phyloP scores from a whole-genome alignment of 2,888 invertebrate species.

The Matsumyia berberina region DNA sequence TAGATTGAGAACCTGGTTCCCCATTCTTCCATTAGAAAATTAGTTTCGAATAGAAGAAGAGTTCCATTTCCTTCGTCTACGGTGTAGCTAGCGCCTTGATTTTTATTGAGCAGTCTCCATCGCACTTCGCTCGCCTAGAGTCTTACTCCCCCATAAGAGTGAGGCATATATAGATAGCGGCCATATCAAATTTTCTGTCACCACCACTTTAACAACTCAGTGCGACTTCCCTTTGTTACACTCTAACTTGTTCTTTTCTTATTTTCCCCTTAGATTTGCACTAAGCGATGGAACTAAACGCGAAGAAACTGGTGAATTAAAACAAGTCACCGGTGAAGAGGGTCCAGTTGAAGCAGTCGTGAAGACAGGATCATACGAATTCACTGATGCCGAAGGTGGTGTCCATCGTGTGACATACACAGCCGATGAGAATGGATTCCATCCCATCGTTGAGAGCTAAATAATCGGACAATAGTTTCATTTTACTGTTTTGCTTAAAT shows the following conservation, averaged over 20 bases:
- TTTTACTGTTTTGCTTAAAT: constrained; percentile 64
- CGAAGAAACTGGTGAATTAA: constrained; percentile 78
- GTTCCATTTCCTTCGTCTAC: no score
- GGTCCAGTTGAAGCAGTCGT: constrained; percentile 78
- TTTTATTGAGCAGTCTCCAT: no score
- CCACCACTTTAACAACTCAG: no score
- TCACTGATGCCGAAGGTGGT: constrained; percentile 78
- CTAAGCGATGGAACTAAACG: constrained; percentile 78
- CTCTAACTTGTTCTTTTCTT: not conserved
- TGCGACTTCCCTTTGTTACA: no score
- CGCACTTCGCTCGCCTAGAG: no score
- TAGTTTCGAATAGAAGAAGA: no score
- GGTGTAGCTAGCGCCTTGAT: no score
- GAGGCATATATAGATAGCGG: no score
- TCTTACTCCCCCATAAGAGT: no score
- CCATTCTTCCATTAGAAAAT: no score
- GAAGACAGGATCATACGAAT: constrained; percentile 79
- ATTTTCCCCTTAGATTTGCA: constrained; percentile 71
- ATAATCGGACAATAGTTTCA: constrained; percentile 50
- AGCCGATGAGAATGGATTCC: constrained; percentile 79
- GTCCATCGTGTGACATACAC: constrained; percentile 79
- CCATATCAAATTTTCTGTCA: no score
- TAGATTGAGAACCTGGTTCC: no score
- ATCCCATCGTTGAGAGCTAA: constrained; percentile 78
- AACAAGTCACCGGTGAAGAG: constrained; percentile 77